Evolutionary conservation across 2,888 invertebrate species (phyloP).

Genomic region (Hyposoter dolosus): DNA sequence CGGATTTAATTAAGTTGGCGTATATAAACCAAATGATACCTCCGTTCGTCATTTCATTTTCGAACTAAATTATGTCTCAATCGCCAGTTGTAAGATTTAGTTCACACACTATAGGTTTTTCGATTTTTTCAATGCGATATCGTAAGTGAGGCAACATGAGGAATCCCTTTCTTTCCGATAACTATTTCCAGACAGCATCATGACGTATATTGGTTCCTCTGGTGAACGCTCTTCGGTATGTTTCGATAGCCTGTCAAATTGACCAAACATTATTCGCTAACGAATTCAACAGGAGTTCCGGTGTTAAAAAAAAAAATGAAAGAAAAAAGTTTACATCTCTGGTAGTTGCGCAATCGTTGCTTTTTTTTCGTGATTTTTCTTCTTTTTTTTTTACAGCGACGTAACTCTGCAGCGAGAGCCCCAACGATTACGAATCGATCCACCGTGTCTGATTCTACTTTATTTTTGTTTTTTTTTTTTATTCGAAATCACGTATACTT

Average conservation of each 20-base stretch:
- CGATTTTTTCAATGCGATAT: background rate
- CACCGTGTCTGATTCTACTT: background rate
- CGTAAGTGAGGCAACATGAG: no score
- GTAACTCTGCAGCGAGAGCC: constrained; percentile 38
- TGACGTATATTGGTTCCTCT: background rate
- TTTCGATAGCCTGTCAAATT: constrained; percentile 7
- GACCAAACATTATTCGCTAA: background rate
- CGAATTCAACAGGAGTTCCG: background rate
- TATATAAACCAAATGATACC: background rate
- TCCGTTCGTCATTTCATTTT: background rate
- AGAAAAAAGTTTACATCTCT: background rate
- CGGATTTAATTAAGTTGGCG: background rate
- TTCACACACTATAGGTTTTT: background rate
- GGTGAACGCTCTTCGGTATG: background rate
- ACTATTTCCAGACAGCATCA: background rate
- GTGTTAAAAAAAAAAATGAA: constrained; percentile 46
- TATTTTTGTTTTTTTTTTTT: constrained; percentile 61
- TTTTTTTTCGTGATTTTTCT: constrained; percentile 1
- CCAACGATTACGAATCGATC: constrained; percentile 47
- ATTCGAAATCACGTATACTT: constrained; percentile 41
- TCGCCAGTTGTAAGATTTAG: background rate
- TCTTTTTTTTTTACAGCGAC: background rate
- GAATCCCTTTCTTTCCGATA: background rate
- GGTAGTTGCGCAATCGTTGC: constrained; percentile 45
- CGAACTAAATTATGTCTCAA: background rate